These are phyloP conservation scores for Pygocentrus nattereri DNA, from an alignment of 2,797 vertebrate genomes.

Conservation along the genomic window DNA sequence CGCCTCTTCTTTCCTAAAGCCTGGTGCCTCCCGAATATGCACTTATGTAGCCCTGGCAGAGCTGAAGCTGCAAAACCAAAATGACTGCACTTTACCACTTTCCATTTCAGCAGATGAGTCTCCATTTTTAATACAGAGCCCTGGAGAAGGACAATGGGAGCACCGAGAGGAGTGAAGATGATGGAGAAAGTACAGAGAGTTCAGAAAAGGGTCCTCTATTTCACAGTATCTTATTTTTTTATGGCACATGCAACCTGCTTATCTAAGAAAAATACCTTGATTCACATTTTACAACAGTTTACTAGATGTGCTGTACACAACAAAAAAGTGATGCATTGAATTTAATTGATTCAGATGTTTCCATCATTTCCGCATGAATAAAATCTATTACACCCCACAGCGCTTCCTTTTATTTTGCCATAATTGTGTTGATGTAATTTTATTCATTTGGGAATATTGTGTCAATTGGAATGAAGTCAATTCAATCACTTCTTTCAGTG, in stretches of 20 bases:
- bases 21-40: background rate
- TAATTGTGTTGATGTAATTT: too few species aligned
- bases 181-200: conserved; percentile 4
- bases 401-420: too few species aligned
- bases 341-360: too few species aligned
- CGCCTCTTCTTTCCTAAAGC: conserved; percentile 10
- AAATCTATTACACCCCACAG: too few species aligned
- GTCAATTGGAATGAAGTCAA: too few species aligned
- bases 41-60: background rate
- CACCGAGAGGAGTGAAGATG: background rate
- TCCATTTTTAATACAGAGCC: conserved; percentile 7
- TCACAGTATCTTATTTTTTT: background rate
- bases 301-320: too few species aligned
- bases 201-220: background rate
- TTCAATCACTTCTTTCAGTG: too few species aligned
- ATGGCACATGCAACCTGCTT: background rate
- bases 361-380: too few species aligned
- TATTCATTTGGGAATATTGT: too few species aligned
- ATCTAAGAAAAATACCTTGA: background rate
- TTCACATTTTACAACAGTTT: background rate
- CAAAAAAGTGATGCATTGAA: background rate
- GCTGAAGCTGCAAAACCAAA: background rate
- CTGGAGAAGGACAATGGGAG: background rate
- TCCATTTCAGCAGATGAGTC: background rate
- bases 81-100: conserved; percentile 15